phyloP scores from a whole-genome alignment of 1,140 invertebrate genomes.

The Littorina saxatilis region DNA sequence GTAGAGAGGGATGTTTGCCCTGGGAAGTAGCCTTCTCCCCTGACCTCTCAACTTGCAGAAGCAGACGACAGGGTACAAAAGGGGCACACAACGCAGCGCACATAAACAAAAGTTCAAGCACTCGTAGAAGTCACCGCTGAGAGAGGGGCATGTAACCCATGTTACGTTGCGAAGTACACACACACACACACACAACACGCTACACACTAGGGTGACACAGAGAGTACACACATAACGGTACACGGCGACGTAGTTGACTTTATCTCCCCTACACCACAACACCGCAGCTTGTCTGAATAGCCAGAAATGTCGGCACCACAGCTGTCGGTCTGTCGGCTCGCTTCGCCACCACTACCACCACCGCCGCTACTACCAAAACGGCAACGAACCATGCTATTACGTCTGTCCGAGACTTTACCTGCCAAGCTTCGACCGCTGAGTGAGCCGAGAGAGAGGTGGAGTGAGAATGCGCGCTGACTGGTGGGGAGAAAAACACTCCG shows the following conservation, averaged over 20 bases:
- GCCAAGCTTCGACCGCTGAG: no score
- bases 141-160: no score
- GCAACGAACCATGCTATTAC: conserved; percentile 12
- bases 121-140: no score
- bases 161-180: no score
- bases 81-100: neutral
- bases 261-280: neutral
- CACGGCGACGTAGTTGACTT: neutral
- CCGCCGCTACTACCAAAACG: no score
- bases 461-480: no score
- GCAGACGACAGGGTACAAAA: no score
- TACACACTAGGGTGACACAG: no score
- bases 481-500: neutral
- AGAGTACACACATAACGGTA: no score
- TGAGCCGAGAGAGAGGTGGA: neutral
- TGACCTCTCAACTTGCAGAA: no score
- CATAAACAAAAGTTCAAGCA: neutral
- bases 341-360: neutral
- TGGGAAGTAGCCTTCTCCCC: no score
- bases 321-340: conserved; percentile 15
- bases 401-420: neutral
- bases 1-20: neutral
- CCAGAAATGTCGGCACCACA: neutral
- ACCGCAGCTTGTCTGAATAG: neutral
- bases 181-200: no score